Evolutionary conservation across 1,140 invertebrate genomes (phyloP).

Genomic region (Drosophila takahashii): DNA sequence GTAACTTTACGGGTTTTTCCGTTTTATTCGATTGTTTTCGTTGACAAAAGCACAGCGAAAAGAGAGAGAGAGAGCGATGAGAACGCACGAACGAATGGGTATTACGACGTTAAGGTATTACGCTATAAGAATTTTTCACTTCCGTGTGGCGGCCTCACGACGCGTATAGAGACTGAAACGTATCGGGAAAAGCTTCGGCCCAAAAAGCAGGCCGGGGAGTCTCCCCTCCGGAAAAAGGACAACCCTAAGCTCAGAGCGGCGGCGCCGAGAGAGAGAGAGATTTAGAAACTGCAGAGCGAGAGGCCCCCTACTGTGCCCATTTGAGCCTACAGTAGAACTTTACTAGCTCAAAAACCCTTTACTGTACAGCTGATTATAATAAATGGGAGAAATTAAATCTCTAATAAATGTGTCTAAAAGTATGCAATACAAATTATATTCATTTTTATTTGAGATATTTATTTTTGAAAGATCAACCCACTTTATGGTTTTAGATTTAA

Average conservation of each 20-base stretch:
- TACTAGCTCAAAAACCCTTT: not conserved
- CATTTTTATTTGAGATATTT: no score
- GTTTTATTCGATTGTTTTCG: conserved; percentile 43
- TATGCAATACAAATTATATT: not conserved
- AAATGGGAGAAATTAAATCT: not conserved
- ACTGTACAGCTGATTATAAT: not conserved
- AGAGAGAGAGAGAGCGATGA: conserved; percentile 37
- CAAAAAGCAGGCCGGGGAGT: conserved; percentile 20
- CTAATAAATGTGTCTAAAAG: not conserved
- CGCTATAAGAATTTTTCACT: conserved; percentile 49
- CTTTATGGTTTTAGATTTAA: no score
- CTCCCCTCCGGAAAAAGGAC: conserved; percentile 46
- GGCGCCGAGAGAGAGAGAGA: conserved; percentile 51
- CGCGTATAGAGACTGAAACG: conserved; percentile 74
- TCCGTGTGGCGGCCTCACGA: conserved; percentile 65
- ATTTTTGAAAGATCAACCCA: no score
- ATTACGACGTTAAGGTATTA: conserved; percentile 49
- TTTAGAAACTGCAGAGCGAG: not conserved
- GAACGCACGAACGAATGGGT: conserved; percentile 1
- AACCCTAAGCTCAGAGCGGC: conserved; percentile 52
- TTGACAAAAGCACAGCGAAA: conserved; percentile 50
- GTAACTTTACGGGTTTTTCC: conserved; percentile 23
- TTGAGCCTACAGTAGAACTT: conserved; percentile 6
- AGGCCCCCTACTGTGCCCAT: conserved; percentile 14
- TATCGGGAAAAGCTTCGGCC: conserved; percentile 53